Conservation (phyloP, 2,888 invertebrate genomes). For the Lamellibrachia columna region DNA sequence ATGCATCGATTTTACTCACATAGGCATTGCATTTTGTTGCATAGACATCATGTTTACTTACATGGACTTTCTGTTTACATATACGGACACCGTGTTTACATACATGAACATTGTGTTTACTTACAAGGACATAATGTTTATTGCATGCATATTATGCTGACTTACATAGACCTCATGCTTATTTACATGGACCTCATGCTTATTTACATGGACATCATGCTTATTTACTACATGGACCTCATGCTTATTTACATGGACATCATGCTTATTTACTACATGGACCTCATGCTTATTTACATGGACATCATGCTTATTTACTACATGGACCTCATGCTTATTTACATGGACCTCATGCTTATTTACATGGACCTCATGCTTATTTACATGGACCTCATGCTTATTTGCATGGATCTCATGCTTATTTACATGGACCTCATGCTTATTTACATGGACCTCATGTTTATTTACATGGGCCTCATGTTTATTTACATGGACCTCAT, state of each 20-base stretch:
- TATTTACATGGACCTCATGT: no score
- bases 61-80: background rate
- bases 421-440: background rate
- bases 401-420: constrained; percentile 41
- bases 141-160: background rate
- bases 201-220: background rate
- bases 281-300: background rate
- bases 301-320: no score
- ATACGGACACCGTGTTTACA: no score
- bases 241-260: constrained; percentile 39
- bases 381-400: background rate
- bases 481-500: background rate
- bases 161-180: background rate
- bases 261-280: constrained; percentile 23
- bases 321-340: background rate
- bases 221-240: background rate
- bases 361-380: background rate
- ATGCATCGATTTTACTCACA: no score
- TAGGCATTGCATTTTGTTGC: no score
- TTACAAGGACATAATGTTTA: no score
- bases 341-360: background rate
- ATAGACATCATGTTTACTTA: no score
- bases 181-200: no score
- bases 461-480: background rate
- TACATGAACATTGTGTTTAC: no score